Conservation (phyloP, 2,113 vertebrate genomes). For the Nettapus auritus region DNA sequence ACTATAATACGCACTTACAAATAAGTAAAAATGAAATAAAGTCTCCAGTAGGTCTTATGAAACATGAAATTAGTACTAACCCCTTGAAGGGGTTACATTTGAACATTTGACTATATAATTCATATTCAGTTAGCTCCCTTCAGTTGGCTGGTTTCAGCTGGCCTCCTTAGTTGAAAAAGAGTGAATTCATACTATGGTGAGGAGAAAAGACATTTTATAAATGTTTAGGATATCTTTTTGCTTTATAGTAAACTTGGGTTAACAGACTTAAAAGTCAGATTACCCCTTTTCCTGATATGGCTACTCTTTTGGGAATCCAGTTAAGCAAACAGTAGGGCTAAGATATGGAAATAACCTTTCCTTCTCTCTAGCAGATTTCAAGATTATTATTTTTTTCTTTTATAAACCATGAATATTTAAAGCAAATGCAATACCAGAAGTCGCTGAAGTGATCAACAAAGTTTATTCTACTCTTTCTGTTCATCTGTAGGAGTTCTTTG, state of each 20-base stretch:
- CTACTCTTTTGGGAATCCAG: not conserved
- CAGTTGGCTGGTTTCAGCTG: not conserved
- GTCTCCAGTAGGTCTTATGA: not conserved
- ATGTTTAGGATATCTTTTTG: not conserved
- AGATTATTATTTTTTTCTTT: not conserved
- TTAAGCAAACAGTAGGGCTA: not conserved
- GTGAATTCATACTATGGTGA: not conserved
- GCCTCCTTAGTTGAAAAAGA: not conserved
- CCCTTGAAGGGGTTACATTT: not conserved
- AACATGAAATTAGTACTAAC: not conserved
- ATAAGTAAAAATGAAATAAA: not conserved
- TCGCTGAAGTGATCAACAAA: not conserved
- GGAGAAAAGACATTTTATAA: not conserved
- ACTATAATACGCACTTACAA: not conserved
- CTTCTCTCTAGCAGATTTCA: not conserved
- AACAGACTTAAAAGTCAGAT: not conserved
- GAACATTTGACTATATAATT: not conserved
- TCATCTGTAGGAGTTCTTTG: not conserved
- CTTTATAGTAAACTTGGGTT: not conserved
- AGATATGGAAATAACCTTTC: not conserved
- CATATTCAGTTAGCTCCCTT: not conserved
- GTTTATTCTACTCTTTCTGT: not conserved
- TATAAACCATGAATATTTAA: not conserved
- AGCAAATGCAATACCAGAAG: not conserved
- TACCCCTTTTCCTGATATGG: accelerated